Percentiles rank a stretch among this genome's conserved stretches.
These are phyloP conservation scores for Branchellion lobata DNA, from an alignment of 2,888 invertebrate species.

Conservation along the genomic window DNA sequence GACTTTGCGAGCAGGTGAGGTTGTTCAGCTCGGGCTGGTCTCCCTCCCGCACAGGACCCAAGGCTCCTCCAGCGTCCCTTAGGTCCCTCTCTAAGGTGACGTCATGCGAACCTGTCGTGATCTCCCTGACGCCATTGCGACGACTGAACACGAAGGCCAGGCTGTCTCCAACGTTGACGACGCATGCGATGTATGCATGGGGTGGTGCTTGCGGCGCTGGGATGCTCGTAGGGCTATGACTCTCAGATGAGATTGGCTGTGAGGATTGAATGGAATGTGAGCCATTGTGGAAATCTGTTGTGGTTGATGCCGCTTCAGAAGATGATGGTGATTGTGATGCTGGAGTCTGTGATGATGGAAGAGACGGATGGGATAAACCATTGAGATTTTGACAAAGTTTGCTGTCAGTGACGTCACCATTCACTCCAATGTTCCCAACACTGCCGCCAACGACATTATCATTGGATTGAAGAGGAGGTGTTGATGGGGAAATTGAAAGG, in stretches of 20 bases:
- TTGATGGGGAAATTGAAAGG: too few species aligned
- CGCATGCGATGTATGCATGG: slow-evolving; percentile 65
- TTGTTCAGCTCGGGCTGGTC: slow-evolving; percentile 80
- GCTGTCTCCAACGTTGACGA: slow-evolving; percentile 85
- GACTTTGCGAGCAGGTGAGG: slow-evolving; percentile 79
- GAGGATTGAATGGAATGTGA: not conserved
- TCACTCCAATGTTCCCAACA: too few species aligned
- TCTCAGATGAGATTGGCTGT: too few species aligned
- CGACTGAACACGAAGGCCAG: slow-evolving; percentile 78
- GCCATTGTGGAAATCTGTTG: not conserved
- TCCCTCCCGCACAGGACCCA: slow-evolving; percentile 81
- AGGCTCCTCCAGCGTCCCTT: slow-evolving; percentile 82
- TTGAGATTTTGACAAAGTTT: not conserved
- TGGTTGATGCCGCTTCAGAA: not conserved
- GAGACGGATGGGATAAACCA: not conserved
- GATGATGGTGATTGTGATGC: slow-evolving; percentile 30
- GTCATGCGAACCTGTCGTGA: slow-evolving; percentile 78
- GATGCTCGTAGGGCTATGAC: not conserved
- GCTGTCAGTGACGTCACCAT: not conserved
- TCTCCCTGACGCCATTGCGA: slow-evolving; percentile 77
- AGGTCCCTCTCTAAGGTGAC: slow-evolving; percentile 80
- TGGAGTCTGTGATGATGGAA: slow-evolving; percentile 33
- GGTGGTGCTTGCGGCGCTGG: not conserved
- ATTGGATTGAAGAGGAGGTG: too few species aligned
- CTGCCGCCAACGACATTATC: not conserved